These are phyloP conservation scores for Enteromius fasciolatus DNA, from an alignment of 2,797 vertebrate species.

Conservation along the genomic window DNA sequence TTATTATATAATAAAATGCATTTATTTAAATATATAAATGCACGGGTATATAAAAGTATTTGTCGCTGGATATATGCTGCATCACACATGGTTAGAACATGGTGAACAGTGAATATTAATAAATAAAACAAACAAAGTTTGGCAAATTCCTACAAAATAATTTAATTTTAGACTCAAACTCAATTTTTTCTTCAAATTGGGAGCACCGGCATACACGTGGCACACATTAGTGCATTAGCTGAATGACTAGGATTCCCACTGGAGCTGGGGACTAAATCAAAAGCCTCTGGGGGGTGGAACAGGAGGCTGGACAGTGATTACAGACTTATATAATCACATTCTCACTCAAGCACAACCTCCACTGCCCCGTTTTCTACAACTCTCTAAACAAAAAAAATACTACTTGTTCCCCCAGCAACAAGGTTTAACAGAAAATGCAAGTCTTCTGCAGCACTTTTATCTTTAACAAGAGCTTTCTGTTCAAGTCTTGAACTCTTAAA, in stretches of 20 bases:
- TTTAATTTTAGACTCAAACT: background rate
- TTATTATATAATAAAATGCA: background rate
- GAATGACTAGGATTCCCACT: constrained; percentile 31
- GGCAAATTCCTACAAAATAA: background rate
- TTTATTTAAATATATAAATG: background rate
- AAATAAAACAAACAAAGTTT: background rate
- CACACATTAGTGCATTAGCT: constrained; percentile 9
- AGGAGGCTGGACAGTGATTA: constrained; percentile 32
- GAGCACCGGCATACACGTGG: constrained; percentile 12
- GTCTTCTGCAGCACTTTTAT: background rate
- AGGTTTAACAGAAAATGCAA: background rate
- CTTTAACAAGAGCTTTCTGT: constrained; percentile 28
- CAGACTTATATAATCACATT: constrained; percentile 38
- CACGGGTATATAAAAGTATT: background rate
- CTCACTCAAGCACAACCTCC: constrained; percentile 34
- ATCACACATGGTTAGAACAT: background rate
- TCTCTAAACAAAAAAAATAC: constrained; percentile 34
- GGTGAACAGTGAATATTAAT: background rate
- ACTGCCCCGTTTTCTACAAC: constrained; percentile 19
- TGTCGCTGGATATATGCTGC: background rate
- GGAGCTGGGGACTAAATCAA: constrained; percentile 28
- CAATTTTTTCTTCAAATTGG: constrained; percentile 7
- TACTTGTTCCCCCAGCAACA: constrained; percentile 15
- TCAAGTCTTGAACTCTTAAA: constrained; percentile 4
- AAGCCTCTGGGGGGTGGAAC: constrained; percentile 26